Percentiles rank a stretch among this genome's conserved stretches.
These are phyloP conservation scores for Heliconius hewitsoni DNA, from an alignment of 1,140 invertebrate genomes.

Conservation along the genomic window DNA sequence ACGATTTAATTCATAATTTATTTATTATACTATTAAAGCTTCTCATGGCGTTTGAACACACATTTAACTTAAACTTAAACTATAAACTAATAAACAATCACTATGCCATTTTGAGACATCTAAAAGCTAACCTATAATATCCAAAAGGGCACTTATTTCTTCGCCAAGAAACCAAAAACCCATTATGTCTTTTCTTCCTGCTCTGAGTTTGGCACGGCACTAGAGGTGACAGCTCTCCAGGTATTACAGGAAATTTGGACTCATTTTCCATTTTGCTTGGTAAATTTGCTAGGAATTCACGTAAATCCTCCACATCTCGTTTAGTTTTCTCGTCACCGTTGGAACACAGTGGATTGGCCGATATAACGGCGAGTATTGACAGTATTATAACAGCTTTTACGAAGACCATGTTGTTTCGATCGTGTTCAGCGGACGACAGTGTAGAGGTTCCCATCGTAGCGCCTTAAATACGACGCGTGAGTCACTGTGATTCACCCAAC, in stretches of 20 bases:
- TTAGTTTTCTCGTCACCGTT: conserved; percentile 34
- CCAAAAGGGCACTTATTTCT: conserved; percentile 41
- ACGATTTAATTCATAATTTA: neutral
- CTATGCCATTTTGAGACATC: conserved; percentile 28
- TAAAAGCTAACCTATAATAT: conserved; percentile 21
- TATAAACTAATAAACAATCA: conserved; percentile 2
- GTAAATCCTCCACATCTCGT: conserved; percentile 34
- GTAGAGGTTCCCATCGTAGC: neutral
- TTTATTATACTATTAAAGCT: conserved; percentile 38
- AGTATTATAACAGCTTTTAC: neutral
- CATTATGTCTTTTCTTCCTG: conserved; percentile 41
- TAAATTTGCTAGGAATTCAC: conserved; percentile 43
- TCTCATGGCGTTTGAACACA: conserved; percentile 26
- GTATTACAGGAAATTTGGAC: conserved; percentile 38
- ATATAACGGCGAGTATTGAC: neutral
- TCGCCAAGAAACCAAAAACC: conserved; percentile 26
- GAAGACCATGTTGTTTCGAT: conserved; percentile 18
- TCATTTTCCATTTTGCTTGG: conserved; percentile 22
- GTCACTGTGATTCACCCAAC: conserved; percentile 22
- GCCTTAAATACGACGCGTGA: conserved; percentile 7
- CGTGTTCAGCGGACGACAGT: neutral
- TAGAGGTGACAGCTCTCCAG: conserved; percentile 46
- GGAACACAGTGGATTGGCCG: conserved; percentile 36
- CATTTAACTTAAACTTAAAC: conserved; percentile 8
- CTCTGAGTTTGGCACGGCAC: conserved; percentile 42